A percentile compares a stretch with the other conserved stretches of the same genome.
Conservation (phyloP, 92 coral and sea anemone genomes). For the Parazoanthus darwini region DNA sequence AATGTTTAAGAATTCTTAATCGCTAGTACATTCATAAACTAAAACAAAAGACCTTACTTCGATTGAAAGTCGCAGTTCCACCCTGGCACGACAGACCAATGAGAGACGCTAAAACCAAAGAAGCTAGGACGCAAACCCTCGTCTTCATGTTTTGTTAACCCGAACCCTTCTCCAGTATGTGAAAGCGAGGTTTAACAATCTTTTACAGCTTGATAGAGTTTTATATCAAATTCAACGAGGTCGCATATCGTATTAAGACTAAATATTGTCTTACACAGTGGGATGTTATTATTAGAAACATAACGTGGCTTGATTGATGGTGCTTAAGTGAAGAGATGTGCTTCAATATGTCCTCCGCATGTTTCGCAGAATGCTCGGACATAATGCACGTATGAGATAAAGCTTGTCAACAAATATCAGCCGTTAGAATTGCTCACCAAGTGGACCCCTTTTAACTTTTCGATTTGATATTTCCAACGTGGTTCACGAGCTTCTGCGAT, state of each 20-base stretch:
- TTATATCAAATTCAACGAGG: not conserved
- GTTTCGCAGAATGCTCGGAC: not conserved
- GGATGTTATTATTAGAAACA: not conserved
- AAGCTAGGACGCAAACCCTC: not conserved
- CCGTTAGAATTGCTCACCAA: not conserved
- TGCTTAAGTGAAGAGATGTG: not conserved
- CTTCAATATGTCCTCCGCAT: not conserved
- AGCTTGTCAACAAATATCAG: not conserved
- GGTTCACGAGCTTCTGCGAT: not conserved
- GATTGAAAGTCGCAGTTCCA: not conserved
- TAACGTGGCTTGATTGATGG: not conserved
- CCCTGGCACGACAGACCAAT: not conserved
- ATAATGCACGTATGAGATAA: not conserved
- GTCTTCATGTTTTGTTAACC: not conserved
- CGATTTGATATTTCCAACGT: not conserved
- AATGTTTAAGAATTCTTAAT: too few species aligned
- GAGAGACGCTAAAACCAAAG: not conserved
- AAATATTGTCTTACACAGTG: too few species aligned
- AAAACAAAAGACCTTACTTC: not conserved
- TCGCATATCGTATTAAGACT: not conserved
- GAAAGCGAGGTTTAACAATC: not conserved
- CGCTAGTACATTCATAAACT: too few species aligned
- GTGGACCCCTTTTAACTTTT: not conserved
- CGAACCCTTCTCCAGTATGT: not conserved
- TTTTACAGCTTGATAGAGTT: not conserved